Conservation (phyloP, 2,113 vertebrate genomes). For the Microcebus griseorufus region DNA sequence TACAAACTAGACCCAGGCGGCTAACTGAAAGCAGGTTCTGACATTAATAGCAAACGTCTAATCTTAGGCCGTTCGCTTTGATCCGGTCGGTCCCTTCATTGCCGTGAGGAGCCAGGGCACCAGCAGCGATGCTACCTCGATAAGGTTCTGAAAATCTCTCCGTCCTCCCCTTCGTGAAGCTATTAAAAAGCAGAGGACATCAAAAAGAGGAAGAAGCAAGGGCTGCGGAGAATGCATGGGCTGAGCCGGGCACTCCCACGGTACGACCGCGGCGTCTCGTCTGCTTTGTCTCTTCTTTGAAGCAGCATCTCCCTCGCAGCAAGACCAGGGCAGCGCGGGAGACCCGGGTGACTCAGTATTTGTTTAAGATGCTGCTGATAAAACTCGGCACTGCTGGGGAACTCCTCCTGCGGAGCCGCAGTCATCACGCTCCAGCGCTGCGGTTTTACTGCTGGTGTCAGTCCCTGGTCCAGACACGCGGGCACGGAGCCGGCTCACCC, state of each 20-base stretch:
- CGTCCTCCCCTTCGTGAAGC: background rate
- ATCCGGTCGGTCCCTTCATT: background rate
- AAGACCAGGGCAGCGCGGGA: rapidly evolving
- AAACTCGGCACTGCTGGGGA: rapidly evolving
- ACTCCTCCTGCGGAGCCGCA: rapidly evolving
- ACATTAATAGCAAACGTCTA: rapidly evolving
- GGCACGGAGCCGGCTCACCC: rapidly evolving
- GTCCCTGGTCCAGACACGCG: rapidly evolving
- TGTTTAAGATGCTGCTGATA: rapidly evolving
- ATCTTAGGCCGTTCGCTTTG: rapidly evolving
- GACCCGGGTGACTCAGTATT: rapidly evolving
- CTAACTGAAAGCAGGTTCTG: background rate
- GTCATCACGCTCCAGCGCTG: rapidly evolving
- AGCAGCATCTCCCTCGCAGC: too few relatives aligned
- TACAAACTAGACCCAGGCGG: background rate
- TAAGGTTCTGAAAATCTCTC: background rate
- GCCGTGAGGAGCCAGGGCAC: background rate
- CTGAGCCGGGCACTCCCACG: rapidly evolving
- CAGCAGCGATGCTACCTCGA: rapidly evolving
- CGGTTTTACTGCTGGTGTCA: rapidly evolving
- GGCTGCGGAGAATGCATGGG: rapidly evolving
- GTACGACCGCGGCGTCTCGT: rapidly evolving
- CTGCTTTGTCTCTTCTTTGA: background rate
- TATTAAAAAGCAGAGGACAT: background rate
- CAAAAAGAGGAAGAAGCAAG: background rate